phyloP scores from a whole-genome alignment of 2,113 vertebrate genomes.

The Desmodus rotundus region DNA sequence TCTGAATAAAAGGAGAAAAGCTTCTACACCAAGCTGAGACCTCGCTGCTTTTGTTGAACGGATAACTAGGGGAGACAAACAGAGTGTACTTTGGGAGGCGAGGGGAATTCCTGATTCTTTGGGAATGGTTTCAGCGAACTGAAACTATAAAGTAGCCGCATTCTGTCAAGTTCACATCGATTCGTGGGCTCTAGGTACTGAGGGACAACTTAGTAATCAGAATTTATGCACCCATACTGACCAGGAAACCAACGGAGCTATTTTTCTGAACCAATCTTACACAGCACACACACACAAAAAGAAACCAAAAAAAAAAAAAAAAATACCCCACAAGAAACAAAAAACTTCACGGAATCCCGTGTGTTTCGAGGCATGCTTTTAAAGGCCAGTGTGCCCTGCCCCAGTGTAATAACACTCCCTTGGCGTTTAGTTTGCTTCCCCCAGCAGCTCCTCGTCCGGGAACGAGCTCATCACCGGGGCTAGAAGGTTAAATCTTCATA shows the following conservation, averaged over 20 bases:
- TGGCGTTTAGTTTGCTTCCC: not conserved
- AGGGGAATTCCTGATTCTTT: not conserved
- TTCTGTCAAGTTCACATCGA: not conserved
- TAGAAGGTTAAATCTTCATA: not conserved
- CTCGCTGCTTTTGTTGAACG: not conserved
- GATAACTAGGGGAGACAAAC: not conserved
- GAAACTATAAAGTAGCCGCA: not conserved
- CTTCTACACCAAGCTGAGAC: not conserved
- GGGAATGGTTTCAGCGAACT: fast-evolving
- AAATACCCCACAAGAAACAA: not conserved
- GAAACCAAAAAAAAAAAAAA: fast-evolving
- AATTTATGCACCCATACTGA: not conserved
- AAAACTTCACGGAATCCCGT: not conserved
- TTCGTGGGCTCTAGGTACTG: slow-evolving; percentile 48
- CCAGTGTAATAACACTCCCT: too few relatives aligned
- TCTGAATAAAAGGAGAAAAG: not conserved
- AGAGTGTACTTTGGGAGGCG: not conserved
- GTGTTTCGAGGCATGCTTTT: not conserved
- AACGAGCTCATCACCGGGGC: not conserved
- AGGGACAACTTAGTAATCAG: slow-evolving; percentile 26
- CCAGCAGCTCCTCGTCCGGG: not conserved
- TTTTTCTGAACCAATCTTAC: slow-evolving; percentile 66
- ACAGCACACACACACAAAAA: not conserved
- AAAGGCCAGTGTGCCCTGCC: not conserved
- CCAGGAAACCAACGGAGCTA: slow-evolving; percentile 50